Conservation (phyloP, 2,888 invertebrate genomes). For the Stenodera caucasica region DNA sequence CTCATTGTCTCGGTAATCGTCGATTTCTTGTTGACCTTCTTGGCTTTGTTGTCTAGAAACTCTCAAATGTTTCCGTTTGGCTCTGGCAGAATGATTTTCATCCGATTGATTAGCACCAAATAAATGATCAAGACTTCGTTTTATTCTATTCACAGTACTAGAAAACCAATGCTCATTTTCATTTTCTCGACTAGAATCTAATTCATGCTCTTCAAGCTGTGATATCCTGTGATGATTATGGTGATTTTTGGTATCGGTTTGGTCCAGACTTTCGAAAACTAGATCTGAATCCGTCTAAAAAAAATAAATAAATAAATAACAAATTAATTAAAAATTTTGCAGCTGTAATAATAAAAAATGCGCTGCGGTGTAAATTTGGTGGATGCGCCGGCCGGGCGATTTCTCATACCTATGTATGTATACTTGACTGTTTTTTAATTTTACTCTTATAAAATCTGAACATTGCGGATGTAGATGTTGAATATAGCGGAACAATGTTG, state of each 20-base stretch:
- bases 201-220: slow-evolving; percentile 28
- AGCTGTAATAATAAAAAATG: no score
- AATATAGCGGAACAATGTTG: not conserved
- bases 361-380: not conserved
- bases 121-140: slow-evolving; percentile 44
- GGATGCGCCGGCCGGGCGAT: not conserved
- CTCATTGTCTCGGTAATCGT: slow-evolving; percentile 22
- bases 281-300: slow-evolving; percentile 55
- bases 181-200: slow-evolving; percentile 44
- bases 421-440: no score
- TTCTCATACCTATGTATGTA: not conserved
- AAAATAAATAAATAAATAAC: slow-evolving; percentile 26
- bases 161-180: slow-evolving; percentile 50
- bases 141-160: slow-evolving; percentile 54
- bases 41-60: slow-evolving; percentile 25
- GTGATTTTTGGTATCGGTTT: slow-evolving; percentile 41
- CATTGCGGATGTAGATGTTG: not conserved
- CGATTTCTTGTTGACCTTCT: slow-evolving; percentile 28
- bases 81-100: slow-evolving; percentile 15
- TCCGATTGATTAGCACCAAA: slow-evolving; percentile 34
- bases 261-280: slow-evolving; percentile 52
- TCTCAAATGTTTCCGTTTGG: slow-evolving; percentile 11
- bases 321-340: slow-evolving; percentile 4
- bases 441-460: no score
- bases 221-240: slow-evolving; percentile 43